Percentiles rank a stretch among this genome's conserved stretches.
These are phyloP conservation scores for Ormyrus labotus DNA, from an alignment of 2,888 invertebrate species.

Conservation along the genomic window DNA sequence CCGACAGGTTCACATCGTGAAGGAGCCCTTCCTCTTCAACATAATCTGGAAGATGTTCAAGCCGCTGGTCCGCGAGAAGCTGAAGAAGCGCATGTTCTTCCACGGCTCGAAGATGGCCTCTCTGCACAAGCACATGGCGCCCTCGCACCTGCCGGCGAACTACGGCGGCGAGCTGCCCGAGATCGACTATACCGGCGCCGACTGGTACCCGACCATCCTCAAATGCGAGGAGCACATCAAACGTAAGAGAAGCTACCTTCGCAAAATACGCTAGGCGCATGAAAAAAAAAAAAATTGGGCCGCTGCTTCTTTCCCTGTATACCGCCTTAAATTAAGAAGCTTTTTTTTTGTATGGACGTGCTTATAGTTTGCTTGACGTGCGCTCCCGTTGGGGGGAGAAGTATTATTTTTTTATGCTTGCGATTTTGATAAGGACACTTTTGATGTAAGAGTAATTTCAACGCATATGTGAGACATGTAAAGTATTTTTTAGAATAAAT, in stretches of 20 bases:
- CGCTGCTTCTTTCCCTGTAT: too few relatives aligned
- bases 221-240: constrained; percentile 81
- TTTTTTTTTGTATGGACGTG: too few relatives aligned
- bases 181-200: constrained; percentile 86
- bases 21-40: constrained; percentile 89
- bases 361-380: too few relatives aligned
- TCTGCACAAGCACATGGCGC: constrained; percentile 84
- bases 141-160: constrained; percentile 84
- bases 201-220: constrained; percentile 86
- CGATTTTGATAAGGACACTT: too few relatives aligned
- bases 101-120: constrained; percentile 88
- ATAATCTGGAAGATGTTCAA: constrained; percentile 91
- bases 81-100: constrained; percentile 88
- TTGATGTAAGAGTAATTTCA: too few relatives aligned
- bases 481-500: too few relatives aligned
- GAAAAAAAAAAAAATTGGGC: too few relatives aligned
- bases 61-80: constrained; percentile 87
- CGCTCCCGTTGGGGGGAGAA: too few relatives aligned
- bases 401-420: too few relatives aligned
- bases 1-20: constrained; percentile 85
- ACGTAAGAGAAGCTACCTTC: constrained; percentile 65
- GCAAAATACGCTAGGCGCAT: too few relatives aligned
- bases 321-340: too few relatives aligned
- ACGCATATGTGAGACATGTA: too few relatives aligned
- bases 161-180: constrained; percentile 86